Conservation (phyloP, 2,888 invertebrate species). For the Apotomis turbidana region DNA sequence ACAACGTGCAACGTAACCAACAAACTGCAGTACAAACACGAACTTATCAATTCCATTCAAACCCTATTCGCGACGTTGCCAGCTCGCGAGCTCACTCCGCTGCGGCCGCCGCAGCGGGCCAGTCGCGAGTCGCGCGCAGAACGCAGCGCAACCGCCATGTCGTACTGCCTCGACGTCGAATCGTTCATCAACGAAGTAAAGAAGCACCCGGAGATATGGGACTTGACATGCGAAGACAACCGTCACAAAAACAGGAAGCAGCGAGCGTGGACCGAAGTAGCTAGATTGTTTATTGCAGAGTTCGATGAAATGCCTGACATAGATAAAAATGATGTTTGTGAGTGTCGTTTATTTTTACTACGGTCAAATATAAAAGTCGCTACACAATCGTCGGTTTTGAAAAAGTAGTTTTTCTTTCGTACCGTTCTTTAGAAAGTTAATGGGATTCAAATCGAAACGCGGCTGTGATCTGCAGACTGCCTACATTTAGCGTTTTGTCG, state of each 20-base stretch:
- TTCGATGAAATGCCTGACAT: conserved; percentile 59
- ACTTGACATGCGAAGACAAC: conserved; percentile 59
- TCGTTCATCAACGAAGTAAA: conserved; percentile 69
- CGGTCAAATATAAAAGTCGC: not conserved
- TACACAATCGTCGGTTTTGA: not conserved
- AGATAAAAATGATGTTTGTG: conserved; percentile 66
- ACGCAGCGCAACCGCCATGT: conserved; percentile 52
- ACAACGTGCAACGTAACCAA: not conserved
- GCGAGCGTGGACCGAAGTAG: conserved; percentile 65
- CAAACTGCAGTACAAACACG: conserved; percentile 31
- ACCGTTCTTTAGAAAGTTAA: too few relatives aligned
- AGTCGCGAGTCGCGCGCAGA: conserved; percentile 55
- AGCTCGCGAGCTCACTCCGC: conserved; percentile 43
- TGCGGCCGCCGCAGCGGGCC: conserved; percentile 47
- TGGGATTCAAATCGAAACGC: not conserved
- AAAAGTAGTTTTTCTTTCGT: not conserved
- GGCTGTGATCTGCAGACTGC: not conserved
- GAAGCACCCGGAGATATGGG: conserved; percentile 68
- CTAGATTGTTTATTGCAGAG: conserved; percentile 61
- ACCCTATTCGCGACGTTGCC: conserved; percentile 50
- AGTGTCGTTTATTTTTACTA: conserved; percentile 54
- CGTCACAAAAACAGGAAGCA: conserved; percentile 57
- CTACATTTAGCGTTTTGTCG: not conserved
- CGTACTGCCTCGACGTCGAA: conserved; percentile 64
- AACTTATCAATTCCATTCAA: conserved; percentile 39